These are phyloP conservation scores for Coremacera marginata DNA, from an alignment of 2,888 invertebrate genomes.

Conservation along the genomic window DNA sequence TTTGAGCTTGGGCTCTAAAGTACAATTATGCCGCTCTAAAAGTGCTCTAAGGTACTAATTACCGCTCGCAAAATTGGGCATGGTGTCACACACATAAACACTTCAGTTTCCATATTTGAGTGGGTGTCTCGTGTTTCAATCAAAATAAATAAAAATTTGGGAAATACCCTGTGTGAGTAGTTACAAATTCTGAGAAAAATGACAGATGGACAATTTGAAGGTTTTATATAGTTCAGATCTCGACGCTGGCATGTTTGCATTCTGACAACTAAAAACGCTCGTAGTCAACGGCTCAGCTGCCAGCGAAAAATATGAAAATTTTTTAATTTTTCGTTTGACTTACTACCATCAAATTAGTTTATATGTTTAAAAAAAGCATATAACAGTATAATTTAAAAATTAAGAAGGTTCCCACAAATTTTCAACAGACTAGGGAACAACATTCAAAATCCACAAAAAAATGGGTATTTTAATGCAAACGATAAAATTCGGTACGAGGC, in stretches of 20 bases:
- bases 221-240: too few species aligned
- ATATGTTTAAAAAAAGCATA: slow-evolving; percentile 30
- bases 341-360: slow-evolving; percentile 13
- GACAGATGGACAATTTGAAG: too few species aligned
- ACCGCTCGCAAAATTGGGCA: too few species aligned
- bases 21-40: too few species aligned
- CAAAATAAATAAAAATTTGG: too few species aligned
- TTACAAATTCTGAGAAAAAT: too few species aligned
- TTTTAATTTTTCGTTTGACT: slow-evolving; percentile 6
- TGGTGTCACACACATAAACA: too few species aligned
- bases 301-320: slow-evolving; percentile 16
- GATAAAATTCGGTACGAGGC: slow-evolving; percentile 50
- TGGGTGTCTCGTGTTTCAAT: too few species aligned
- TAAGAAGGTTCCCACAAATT: neutral
- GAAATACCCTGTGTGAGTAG: too few species aligned
- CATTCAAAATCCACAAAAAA: slow-evolving; percentile 28
- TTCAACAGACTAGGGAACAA: neutral
- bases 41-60: too few species aligned
- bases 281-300: neutral
- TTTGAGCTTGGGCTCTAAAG: too few species aligned
- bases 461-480: slow-evolving; percentile 57
- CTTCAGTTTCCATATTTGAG: too few species aligned
- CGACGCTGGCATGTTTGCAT: neutral
- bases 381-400: neutral
- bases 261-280: neutral